A percentile compares a stretch with the other conserved stretches of the same genome.
phyloP scores from a whole-genome alignment of 2,888 invertebrate species.

The Athripsodes cinereus region DNA sequence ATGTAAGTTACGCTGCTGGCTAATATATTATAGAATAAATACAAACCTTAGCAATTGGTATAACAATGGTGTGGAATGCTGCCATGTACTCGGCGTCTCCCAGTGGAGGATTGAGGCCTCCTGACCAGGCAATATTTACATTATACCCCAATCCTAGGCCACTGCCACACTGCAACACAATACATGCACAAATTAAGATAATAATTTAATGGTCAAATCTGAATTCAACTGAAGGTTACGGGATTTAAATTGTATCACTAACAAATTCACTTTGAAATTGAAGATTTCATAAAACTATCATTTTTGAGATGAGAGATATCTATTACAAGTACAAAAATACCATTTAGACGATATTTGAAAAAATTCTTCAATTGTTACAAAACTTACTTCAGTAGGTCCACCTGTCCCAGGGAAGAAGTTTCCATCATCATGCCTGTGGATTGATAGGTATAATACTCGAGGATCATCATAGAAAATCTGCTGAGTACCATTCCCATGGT shows the following conservation, averaged over 20 bases:
- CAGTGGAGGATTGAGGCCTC: constrained; percentile 82
- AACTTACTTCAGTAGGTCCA: constrained; percentile 70
- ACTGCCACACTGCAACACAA: constrained; percentile 62
- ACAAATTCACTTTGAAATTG: too few relatives aligned
- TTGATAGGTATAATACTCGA: constrained; percentile 89
- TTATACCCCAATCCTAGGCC: constrained; percentile 89
- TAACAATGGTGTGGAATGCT: constrained; percentile 89
- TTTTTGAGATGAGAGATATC: too few relatives aligned
- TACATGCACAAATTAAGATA: neutral
- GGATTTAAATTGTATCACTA: too few relatives aligned
- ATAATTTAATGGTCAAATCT: too few relatives aligned
- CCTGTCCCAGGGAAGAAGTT: constrained; percentile 99
- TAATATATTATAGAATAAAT: too few relatives aligned
- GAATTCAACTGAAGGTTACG: too few relatives aligned
- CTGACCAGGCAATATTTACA: constrained; percentile 95
- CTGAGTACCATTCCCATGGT: constrained; percentile 98
- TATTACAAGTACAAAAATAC: neutral
- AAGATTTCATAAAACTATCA: too few relatives aligned
- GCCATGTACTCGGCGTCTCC: constrained; percentile 97
- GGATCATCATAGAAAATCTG: constrained; percentile 97
- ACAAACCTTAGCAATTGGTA: constrained; percentile 82
- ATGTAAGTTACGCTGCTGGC: too few relatives aligned
- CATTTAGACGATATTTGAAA: too few relatives aligned
- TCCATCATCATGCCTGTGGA: constrained; percentile 99
- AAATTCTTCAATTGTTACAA: too few relatives aligned